Evolutionary conservation across 35 echinoderm and acorn worm species (phyloP).

Genomic region (Strongylocentrotus purpuratus): DNA sequence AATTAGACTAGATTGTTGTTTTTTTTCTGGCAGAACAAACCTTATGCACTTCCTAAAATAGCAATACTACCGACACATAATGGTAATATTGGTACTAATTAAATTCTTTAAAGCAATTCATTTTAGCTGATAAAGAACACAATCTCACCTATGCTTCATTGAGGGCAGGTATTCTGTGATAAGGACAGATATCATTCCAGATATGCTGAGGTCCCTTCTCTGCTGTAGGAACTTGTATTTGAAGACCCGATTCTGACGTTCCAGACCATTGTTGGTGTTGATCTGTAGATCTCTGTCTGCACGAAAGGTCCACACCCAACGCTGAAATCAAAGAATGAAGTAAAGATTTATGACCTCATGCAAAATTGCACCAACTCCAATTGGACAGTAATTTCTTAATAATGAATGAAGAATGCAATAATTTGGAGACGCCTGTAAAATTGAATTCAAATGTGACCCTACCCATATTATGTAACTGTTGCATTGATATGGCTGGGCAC

Average conservation of each 20-base stretch:
- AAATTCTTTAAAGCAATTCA: background rate
- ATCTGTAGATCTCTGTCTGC: background rate
- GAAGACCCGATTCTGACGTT: background rate
- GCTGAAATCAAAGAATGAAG: background rate
- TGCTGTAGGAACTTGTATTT: background rate
- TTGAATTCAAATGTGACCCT: background rate
- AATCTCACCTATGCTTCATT: constrained; percentile 6
- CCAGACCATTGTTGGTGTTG: constrained; percentile 28
- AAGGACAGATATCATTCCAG: background rate
- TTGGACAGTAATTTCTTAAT: no score
- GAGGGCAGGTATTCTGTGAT: constrained; percentile 29
- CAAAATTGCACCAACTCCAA: no score
- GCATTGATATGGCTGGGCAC: no score
- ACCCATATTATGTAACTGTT: background rate
- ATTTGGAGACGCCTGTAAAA: no score
- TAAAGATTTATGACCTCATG: no score
- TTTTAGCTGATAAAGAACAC: background rate
- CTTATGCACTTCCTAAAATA: no score
- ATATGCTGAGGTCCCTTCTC: background rate
- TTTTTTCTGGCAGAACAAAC: no score
- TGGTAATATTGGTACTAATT: no score
- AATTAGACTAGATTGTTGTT: no score
- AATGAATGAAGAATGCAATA: no score
- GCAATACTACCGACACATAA: no score
- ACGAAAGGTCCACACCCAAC: constrained; percentile 13